Conservation (phyloP, 2,888 invertebrate genomes). For the Pandemis cinnamomeana region DNA sequence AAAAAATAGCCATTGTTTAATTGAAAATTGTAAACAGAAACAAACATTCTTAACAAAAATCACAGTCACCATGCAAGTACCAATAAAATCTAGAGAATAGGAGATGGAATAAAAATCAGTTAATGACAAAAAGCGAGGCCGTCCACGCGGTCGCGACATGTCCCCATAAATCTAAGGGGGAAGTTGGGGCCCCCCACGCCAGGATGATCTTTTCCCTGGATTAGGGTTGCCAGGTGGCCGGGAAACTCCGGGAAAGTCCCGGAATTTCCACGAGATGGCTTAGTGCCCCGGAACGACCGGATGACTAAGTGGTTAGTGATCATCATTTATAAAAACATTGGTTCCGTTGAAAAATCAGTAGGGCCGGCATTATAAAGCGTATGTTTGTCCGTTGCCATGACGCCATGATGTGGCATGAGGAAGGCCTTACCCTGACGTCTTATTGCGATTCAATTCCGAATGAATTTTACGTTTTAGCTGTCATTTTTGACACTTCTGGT, state of each 20-base stretch:
- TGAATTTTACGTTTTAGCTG: too few relatives aligned
- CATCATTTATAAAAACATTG: too few relatives aligned
- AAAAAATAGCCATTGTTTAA: too few relatives aligned
- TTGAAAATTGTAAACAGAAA: not conserved
- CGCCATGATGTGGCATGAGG: too few relatives aligned
- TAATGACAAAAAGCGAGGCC: constrained; percentile 80
- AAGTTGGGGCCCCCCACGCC: constrained; percentile 59
- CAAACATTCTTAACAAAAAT: not conserved
- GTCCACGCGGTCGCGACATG: constrained; percentile 77
- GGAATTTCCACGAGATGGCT: not conserved
- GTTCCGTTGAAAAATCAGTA: too few relatives aligned
- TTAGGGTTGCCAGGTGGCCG: constrained; percentile 41
- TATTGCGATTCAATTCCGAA: too few relatives aligned
- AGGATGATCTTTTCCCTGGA: constrained; percentile 83
- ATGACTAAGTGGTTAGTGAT: too few relatives aligned
- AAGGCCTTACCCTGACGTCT: too few relatives aligned
- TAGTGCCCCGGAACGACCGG: not conserved
- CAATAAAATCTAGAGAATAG: constrained; percentile 44
- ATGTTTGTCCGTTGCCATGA: too few relatives aligned
- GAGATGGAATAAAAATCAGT: constrained; percentile 78
- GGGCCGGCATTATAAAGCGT: too few relatives aligned
- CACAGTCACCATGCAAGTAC: constrained; percentile 6
- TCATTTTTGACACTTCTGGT: too few relatives aligned
- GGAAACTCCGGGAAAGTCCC: not conserved
- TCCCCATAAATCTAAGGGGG: constrained; percentile 83